phyloP scores from a whole-genome alignment of 2,113 vertebrate genomes.

The Campylomormyrus tamandua region DNA sequence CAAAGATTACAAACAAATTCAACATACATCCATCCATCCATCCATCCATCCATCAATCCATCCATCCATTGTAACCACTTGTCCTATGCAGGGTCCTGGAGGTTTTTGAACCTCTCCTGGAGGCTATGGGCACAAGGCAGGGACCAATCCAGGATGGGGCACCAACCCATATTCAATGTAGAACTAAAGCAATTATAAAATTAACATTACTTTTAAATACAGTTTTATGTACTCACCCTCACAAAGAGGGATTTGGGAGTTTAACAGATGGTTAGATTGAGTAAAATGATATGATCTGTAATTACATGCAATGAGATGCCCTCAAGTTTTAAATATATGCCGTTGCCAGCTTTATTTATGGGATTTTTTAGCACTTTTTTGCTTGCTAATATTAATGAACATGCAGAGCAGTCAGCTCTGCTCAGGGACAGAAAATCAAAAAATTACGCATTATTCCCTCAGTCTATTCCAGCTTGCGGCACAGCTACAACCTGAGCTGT shows the following conservation, averaged over 20 bases:
- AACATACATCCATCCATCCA: background rate
- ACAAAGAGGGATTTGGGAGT: background rate
- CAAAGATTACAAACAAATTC: background rate
- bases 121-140: background rate
- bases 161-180: background rate
- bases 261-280: background rate
- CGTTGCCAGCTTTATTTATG: background rate
- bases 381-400: background rate
- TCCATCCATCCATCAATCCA: too few relatives aligned
- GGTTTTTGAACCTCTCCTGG: background rate
- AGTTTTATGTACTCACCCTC: background rate
- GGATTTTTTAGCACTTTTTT: background rate
- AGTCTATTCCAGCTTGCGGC: background rate
- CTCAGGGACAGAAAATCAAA: background rate
- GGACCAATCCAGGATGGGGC: background rate
- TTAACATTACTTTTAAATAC: background rate
- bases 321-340: background rate
- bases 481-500: background rate
- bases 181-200: background rate
- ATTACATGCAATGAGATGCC: background rate
- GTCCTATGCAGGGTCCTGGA: background rate
- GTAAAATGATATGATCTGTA: background rate
- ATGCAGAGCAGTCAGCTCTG: background rate
- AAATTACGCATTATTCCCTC: background rate
- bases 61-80: background rate